phyloP scores from a whole-genome alignment of 2,888 invertebrate species.

The Cephus rjabovi region DNA sequence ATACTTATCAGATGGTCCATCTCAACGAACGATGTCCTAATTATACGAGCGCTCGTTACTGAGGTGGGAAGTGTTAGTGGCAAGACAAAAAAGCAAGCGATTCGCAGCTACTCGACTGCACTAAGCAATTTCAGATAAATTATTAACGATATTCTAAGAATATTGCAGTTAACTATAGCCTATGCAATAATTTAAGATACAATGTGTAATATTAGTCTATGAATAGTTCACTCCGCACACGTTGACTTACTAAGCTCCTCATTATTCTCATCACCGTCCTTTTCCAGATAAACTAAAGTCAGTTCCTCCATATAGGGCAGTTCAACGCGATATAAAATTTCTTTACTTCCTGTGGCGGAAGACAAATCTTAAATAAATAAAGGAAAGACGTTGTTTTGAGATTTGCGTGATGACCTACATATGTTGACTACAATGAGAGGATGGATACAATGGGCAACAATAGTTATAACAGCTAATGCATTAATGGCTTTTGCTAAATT shows the following conservation, averaged over 20 bases:
- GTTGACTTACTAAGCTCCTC: constrained; percentile 61
- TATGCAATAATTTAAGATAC: not conserved
- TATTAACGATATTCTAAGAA: not conserved
- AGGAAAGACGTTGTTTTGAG: constrained; percentile 3
- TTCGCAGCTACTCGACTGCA: constrained; percentile 46
- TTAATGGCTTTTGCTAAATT: not conserved
- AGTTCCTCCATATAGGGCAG: constrained; percentile 94
- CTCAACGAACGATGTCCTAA: not conserved
- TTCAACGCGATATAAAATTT: constrained; percentile 94
- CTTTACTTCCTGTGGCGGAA: constrained; percentile 70
- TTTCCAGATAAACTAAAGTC: constrained; percentile 94
- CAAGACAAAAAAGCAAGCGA: constrained; percentile 28
- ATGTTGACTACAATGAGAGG: not conserved
- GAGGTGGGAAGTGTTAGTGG: not conserved
- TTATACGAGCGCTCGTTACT: not conserved
- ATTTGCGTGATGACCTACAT: not conserved
- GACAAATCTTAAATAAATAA: constrained; percentile 53
- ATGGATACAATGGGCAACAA: not conserved
- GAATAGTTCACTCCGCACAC: constrained; percentile 20
- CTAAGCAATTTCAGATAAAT: constrained; percentile 22
- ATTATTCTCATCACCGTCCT: constrained; percentile 74
- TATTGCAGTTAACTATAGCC: not conserved
- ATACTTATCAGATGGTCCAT: not conserved
- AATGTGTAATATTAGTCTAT: constrained; percentile 1
- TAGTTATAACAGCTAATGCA: not conserved